Base-by-base conservation (phyloP, 2,888 invertebrate species). In the Heliconius erato region DNA sequence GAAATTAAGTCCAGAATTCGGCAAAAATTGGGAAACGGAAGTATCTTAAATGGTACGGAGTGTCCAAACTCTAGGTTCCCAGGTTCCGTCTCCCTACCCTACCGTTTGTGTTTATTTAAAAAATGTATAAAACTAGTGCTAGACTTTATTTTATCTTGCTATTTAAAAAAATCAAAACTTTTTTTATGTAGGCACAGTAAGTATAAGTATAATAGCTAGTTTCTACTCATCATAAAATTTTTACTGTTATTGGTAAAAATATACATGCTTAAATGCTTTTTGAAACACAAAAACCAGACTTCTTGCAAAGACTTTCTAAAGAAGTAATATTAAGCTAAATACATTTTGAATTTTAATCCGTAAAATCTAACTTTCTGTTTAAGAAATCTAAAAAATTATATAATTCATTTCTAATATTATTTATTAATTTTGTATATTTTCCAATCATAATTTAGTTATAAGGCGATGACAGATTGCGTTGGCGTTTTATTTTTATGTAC, bases 291-390 rank as follows among this genome's bases (percentile, higher is more conserved):
- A 26, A 72, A 49, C 26, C 26, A 26, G n/a, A 49, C 16, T 49
- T 26, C n/a, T 44, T n/a, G 9, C 16, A 26, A 44, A 14, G 7
- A 49, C 72, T 72, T 72, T 72, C 72, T 72, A 49, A 72, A 26
- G n/a, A 26, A 49, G 28, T 16, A 72, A 72, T 72, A 49, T 44
- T 16, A 49, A 26, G 12, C 16, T 6, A 26, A 44, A 44, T 44
- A 44, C 26, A 26, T 16, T 72, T 72, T 49, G n/a, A 44, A 44
- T 49, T 72, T 72, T 72, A 72, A 72, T 72, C 19, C 26, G 26
- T 14, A 49, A 72, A 26, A 72, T 44, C n/a, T 71, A 44, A 49
- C 40, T 71, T 71, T 71, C 69, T 71, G 23, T 12, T 44, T 19
- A 72, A 49, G 14, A 26, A 49, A 72, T 54, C 54, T 9, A 49